Conservation (phyloP, 2,113 vertebrate species). For the Danio rerio region DNA sequence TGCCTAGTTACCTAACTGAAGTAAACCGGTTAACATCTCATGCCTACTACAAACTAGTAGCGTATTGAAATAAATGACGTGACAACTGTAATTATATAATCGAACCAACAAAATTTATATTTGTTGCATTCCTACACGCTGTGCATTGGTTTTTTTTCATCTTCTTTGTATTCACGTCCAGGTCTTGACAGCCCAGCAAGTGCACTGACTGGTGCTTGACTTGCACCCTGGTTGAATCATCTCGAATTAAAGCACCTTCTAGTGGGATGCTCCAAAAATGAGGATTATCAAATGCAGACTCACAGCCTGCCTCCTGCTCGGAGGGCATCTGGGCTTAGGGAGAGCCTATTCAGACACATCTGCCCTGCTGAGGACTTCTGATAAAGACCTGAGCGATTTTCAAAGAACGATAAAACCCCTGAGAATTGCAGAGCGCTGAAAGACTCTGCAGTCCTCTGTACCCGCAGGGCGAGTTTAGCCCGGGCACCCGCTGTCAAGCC, state of each 20-base stretch:
- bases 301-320: constrained; percentile 1
- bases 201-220: background rate
- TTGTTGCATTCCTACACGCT: background rate
- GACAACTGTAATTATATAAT: too few relatives aligned
- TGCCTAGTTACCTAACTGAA: too few relatives aligned
- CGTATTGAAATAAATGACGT: too few relatives aligned
- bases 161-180: background rate
- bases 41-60: too few relatives aligned
- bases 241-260: background rate
- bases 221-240: constrained; percentile 11
- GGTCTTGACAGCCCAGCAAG: background rate
- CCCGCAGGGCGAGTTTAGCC: background rate
- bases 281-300: constrained; percentile 19
- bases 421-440: background rate
- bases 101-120: too few relatives aligned
- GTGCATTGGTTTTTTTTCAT: background rate
- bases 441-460: background rate
- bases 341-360: constrained; percentile 42
- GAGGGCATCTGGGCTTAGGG: background rate
- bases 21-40: too few relatives aligned
- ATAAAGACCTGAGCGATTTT: constrained; percentile 32
- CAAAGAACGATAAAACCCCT: constrained; percentile 38
- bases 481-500: background rate
- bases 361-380: constrained; percentile 17
- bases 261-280: background rate